Evolutionary conservation across 2,888 invertebrate genomes (phyloP), one percentile per base, ranked within the genome.

Genomic region (Hypselothyrea guttata): DNA sequence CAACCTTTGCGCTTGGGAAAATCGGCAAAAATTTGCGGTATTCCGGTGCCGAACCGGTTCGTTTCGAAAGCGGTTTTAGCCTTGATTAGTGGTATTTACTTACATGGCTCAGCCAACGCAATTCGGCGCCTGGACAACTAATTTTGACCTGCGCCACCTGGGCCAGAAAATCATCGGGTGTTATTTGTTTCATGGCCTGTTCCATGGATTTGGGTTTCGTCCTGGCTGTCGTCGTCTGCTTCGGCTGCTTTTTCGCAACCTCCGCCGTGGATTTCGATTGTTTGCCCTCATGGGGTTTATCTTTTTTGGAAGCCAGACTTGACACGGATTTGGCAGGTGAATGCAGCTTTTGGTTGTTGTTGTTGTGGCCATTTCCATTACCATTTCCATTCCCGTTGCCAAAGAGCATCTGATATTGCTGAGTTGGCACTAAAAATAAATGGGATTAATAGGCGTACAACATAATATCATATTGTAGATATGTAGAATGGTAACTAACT

Each of bases 101-200:
- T 44, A 95, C 91, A 84, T 94, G 94, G 85, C 94, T 94, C 18
- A 95, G 85, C 94, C 95, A 93, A 16, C 93, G 90, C 31, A 93
- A 88, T 5, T 95, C 94, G n/a, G 93, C 93, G 33, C 93, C 94
- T 0, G 94, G 93, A 88, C 93, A 95, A 57, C 92, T 91, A 1
- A 91, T 81, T 87, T 93, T 93, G 45, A 93, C 92, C 13, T 92
- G 91, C 56, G 93, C 91, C 74, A 92, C 87, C 38, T 92, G 84
- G 44, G 89, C 88, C 47, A 89, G 89, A 66, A 92, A 90, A 55
- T 94, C 94, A 8, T 91, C 91, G 5, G 91, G 87, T 65, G 93
- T 92, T 75, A 95, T 93, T 51, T 66, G 72, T 16, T 69, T 69
- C 35, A 89, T 64, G 2, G 88, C 89, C 33, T 75, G 79, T 28